Base-by-base conservation (phyloP, 2,797 vertebrate genomes). In the Distichodus sexfasciatus region DNA sequence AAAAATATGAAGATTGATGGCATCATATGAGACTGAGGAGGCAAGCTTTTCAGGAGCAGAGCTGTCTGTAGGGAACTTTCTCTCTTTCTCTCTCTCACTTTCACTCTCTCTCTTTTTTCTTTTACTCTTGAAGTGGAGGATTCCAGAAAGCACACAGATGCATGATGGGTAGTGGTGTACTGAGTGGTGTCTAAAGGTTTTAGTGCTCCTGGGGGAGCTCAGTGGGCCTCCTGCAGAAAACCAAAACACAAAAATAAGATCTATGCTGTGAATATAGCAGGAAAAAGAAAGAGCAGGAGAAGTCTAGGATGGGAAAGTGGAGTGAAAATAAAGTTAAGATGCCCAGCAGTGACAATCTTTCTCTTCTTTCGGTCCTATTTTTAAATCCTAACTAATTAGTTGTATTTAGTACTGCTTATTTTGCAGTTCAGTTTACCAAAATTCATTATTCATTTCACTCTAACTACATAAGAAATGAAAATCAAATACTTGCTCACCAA, bases 401-500 rank as follows among this genome's bases (percentile, higher is more conserved):
- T 11, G 12, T 11, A 24, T 58, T 41, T 11, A 4, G 38, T 2
- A 41, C 3, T 41, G 33, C 48, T n/a, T 35, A 23, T 7, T 1
- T 48, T 23, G 12, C 14, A 26, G 14, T 0, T n/a, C 55, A 14
- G 36, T 41, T 59, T 15, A 38, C 19, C 33, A 57, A 28, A 40
- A 14, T 15, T 7, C n/a, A 11, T 36, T 2, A 17, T 9, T 36
- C 15, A 28, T 26, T 28, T 41, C 7, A 24, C 75, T 51, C 28
- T 11, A 41, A 1, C 6, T 35, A 33, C 12, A 26, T 17, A 53
- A 15, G 44, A 41, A 21, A 6, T 55, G 21, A 19, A n/a, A 57
- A 31, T 3, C 17, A 35, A 50, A 15, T 6, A 46, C n/a, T 35
- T 80, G 79, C 96, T 96, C 90, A 98, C 97, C 96, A 87, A 99